Percentiles rank a stretch among this genome's conserved stretches.
Conservation (phyloP, 2,888 invertebrate genomes). For the Caradrina kadenii region DNA sequence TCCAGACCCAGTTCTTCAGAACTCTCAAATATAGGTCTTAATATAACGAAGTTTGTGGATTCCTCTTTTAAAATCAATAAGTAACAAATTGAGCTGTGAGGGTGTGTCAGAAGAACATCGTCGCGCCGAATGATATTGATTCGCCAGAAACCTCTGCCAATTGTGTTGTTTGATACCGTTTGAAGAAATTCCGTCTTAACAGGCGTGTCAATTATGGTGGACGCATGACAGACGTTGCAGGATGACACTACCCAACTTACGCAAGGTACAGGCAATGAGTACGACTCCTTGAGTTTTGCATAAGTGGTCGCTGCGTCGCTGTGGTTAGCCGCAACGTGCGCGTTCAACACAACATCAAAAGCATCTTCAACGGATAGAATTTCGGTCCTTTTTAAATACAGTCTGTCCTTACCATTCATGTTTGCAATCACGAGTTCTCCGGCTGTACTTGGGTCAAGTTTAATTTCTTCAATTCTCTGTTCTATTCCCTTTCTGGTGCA, state of each 20-base stretch:
- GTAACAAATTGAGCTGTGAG: neutral
- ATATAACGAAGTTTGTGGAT: constrained; percentile 35
- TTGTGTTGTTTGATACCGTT: neutral
- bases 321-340: constrained; percentile 24
- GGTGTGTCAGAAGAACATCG: neutral
- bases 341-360: constrained; percentile 21
- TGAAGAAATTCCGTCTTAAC: neutral
- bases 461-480: neutral
- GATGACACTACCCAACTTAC: constrained; percentile 12
- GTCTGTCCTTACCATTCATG: neutral
- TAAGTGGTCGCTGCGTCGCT: neutral
- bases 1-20: constrained; percentile 34
- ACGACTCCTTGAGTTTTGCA: neutral
- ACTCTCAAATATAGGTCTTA: constrained; percentile 29
- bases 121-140: constrained; percentile 28
- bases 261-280: constrained; percentile 19
- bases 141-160: constrained; percentile 33
- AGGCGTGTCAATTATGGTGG: neutral
- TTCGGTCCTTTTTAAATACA: constrained; percentile 10
- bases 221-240: constrained; percentile 27
- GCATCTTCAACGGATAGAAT: constrained; percentile 39
- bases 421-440: neutral
- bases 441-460: neutral
- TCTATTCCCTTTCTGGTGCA: neutral
- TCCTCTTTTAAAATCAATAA: constrained; percentile 41